Percentiles rank a stretch among this genome's conserved stretches.
Evolutionary conservation across 2,888 invertebrate species (phyloP).

Genomic region (Pristionchus exspectatus): DNA sequence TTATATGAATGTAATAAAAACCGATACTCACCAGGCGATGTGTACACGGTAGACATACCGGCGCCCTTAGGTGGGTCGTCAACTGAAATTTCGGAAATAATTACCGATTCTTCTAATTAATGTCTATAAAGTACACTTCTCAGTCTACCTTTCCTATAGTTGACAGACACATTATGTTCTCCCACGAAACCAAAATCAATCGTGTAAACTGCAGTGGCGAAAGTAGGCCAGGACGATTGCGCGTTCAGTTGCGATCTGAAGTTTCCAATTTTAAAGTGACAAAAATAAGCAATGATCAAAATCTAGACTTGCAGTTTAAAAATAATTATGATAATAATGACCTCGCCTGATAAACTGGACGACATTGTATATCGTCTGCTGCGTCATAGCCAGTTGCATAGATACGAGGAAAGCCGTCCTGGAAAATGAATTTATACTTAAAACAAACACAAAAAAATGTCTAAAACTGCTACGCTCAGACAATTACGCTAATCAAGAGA

Average conservation of each 20-base stretch:
- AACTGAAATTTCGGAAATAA: too few species aligned
- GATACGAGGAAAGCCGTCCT: background rate
- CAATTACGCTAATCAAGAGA: too few species aligned
- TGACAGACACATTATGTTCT: background rate
- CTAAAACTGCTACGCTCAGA: background rate
- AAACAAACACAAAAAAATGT: too few species aligned
- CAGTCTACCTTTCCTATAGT: background rate
- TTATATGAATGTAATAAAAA: background rate
- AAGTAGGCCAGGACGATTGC: background rate
- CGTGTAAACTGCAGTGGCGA: background rate
- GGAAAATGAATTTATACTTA: background rate
- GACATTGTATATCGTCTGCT: background rate
- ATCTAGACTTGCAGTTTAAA: background rate
- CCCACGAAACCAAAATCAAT: slow-evolving; percentile 31
- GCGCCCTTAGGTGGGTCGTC: background rate
- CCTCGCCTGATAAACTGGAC: background rate
- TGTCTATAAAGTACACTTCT: background rate
- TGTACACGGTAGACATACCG: background rate
- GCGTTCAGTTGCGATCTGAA: slow-evolving; percentile 12
- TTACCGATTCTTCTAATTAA: too few species aligned
- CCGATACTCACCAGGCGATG: background rate
- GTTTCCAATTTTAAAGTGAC: background rate
- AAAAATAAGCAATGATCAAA: background rate
- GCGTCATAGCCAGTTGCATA: background rate
- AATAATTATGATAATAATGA: background rate